Base-by-base conservation (phyloP, 2,113 vertebrate species). In the Calypte anna region DNA sequence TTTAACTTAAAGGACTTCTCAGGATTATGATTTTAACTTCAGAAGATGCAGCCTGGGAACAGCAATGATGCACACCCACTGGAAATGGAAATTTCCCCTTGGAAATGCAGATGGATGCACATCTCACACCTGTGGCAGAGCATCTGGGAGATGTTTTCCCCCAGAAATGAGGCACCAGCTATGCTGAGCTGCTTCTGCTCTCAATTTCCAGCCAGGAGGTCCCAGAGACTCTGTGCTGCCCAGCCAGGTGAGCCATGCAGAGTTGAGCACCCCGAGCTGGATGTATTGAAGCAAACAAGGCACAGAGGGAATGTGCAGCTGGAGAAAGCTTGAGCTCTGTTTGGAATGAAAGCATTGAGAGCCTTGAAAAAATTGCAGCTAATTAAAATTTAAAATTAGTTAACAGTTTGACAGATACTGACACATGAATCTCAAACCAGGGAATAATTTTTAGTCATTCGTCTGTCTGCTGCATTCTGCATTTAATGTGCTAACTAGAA, bases 141-240 rank as follows among this genome's bases (percentile, higher is more conserved):
- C 18, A 15, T 61, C 79, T 91, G 2, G 5, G 77, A 85, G 40
- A 13, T 0, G 0, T 43, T 80, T 64, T 31, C 10, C 24, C 43
- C 19, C 10, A 10, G 25, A 57, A 10, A 16, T 18, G 31, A 8
- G 0, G 0, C 0, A 0, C 54, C 0, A 0, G 30, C 40, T 2
- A 0, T 9, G 18, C 12, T 24, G 30, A n/a, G 27, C 12, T 67
- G 55, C 4, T 0, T 23, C 46, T 43, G 40, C 24, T 58, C n/a
- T 53, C 2, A 0, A 20, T 14, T 53, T 67, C 16, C 20, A 69
- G 31, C 4, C 7, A 9, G 40, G 0, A 3, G 38, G 12, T 57
- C 33, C 9, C 0, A 0, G 48, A 31, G n/a, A 0, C 69, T 67
- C 73, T 43, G 36, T 31, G 51, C 20, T 54, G 33, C 44, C 20